Conservation (phyloP, 2,113 vertebrate species). For the Oostethus manadensis region DNA sequence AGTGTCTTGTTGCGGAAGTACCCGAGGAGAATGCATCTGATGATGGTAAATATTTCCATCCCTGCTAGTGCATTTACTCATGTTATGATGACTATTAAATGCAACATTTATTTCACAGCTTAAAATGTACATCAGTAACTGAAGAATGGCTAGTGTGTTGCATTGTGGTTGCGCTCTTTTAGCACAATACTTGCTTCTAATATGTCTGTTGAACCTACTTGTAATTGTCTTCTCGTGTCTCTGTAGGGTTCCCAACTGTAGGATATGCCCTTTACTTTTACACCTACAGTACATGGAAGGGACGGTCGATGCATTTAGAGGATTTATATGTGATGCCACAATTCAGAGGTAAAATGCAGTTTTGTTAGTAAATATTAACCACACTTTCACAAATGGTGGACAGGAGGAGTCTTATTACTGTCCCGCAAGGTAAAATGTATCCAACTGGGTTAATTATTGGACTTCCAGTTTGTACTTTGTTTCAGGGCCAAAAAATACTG, state of each 20-base stretch:
- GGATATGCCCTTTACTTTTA: slow-evolving; percentile 79
- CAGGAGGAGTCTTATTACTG: not conserved
- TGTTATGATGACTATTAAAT: too few relatives aligned
- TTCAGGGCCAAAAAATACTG: not conserved
- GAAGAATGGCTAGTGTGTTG: too few relatives aligned
- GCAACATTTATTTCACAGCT: too few relatives aligned
- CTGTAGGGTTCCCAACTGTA: slow-evolving; percentile 61
- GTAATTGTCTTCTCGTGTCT: slow-evolving; percentile 10
- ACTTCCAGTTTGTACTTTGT: not conserved
- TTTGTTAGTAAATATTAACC: not conserved
- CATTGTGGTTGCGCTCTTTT: too few relatives aligned
- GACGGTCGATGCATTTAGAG: slow-evolving; percentile 72
- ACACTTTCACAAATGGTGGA: not conserved
- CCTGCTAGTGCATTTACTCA: not conserved
- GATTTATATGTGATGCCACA: slow-evolving; percentile 83
- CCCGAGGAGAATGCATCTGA: slow-evolving; percentile 53
- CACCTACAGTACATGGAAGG: slow-evolving; percentile 77
- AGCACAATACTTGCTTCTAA: too few relatives aligned
- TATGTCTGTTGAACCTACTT: not conserved
- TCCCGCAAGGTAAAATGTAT: not conserved
- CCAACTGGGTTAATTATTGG: not conserved
- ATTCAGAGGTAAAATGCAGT: slow-evolving; percentile 71
- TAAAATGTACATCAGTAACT: too few relatives aligned
- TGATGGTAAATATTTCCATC: slow-evolving; percentile 50
- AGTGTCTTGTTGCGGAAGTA: slow-evolving; percentile 73